Evolutionary conservation across 2,797 vertebrate species (phyloP), one percentile per base, ranked within the genome.

Genomic region (Gambusia yucatana): DNA sequence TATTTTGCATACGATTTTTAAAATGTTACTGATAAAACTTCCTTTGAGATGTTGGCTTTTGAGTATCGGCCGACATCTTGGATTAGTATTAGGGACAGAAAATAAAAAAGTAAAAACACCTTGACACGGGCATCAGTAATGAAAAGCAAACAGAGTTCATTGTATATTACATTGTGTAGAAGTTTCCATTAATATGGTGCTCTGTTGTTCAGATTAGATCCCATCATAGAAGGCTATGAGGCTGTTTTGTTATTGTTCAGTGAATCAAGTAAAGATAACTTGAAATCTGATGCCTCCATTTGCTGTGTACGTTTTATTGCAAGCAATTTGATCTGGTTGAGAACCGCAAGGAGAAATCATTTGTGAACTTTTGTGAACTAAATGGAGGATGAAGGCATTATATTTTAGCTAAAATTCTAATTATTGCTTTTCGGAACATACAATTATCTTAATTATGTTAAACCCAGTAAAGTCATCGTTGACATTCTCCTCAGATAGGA

Each of bases 191-290:
- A 43, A 79, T 4, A 73, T 28, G 0, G 7, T 52, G 9, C 63
- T 50, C 73, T 59, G 78, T 86, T 84, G 22, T 63, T 79, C 5
- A 0, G n/a, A 22, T 1, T 11, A 50, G 1, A 81, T 36, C 13
- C 7, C 76, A 48, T 74, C 7, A 77, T 11, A 43, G 7, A 3
- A 46, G n/a, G 11, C 80, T 69, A 22, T 50, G 30, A 80, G 69
- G 16, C 47, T 52, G 48, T 75, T 22, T 9, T 39, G 36, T 80
- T 73, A 59, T 30, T 44, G 46, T 43, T 16, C 43, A 36, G 33
- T 20, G 33, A 41, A 67, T 36, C 22, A 36, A 63, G 6, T 59
- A 67, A 25, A 67, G 63, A 69, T 3, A 2, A 11, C 22, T n/a
- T 43, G 65, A 43, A 43, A 69, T 69, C 39, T 69, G 65, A 69